Evolutionary conservation across 2,888 invertebrate genomes (phyloP).

Genomic region (Xestobium rufovillosum): DNA sequence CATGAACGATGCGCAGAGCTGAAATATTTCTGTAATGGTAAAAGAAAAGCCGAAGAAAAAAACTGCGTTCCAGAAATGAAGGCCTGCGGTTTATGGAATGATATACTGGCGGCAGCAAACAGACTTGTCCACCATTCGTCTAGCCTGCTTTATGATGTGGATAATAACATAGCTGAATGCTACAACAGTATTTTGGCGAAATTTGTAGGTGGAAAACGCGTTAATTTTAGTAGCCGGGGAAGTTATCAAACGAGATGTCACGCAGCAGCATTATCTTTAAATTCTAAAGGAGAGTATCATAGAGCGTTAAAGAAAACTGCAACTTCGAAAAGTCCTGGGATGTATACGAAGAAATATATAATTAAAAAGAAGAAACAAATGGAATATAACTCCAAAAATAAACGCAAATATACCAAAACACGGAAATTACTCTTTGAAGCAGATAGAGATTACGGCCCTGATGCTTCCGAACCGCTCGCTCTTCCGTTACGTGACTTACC

Average conservation of each 20-base stretch:
- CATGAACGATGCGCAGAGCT: slow-evolving; percentile 23
- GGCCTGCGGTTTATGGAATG: slow-evolving; percentile 8
- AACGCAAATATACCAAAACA: too few relatives aligned
- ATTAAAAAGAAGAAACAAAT: too few relatives aligned
- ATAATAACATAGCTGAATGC: slow-evolving; percentile 29
- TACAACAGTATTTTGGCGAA: slow-evolving; percentile 30
- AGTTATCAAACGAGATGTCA: slow-evolving; percentile 29
- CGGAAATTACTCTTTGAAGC: too few relatives aligned
- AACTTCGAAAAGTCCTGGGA: slow-evolving; percentile 7
- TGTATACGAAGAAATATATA: slow-evolving; percentile 7
- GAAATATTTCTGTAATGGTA: slow-evolving; percentile 7
- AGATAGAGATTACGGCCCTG: too few relatives aligned
- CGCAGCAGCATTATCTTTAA: slow-evolving; percentile 21
- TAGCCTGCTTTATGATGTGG: slow-evolving; percentile 24
- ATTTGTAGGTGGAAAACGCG: slow-evolving; percentile 31
- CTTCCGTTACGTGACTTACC: too few relatives aligned
- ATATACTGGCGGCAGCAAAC: slow-evolving; percentile 6
- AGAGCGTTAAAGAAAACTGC: slow-evolving; percentile 3
- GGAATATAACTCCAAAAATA: too few relatives aligned
- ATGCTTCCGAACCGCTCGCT: too few relatives aligned
- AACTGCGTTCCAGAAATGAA: slow-evolving; percentile 6
- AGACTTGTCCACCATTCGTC: slow-evolving; percentile 14
- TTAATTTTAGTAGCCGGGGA: slow-evolving; percentile 26
- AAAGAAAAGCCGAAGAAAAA: slow-evolving; percentile 6
- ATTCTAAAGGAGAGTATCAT: slow-evolving; percentile 2